These are phyloP conservation scores for Melipona beecheii DNA, from an alignment of 2,888 invertebrate genomes.

Conservation along the genomic window DNA sequence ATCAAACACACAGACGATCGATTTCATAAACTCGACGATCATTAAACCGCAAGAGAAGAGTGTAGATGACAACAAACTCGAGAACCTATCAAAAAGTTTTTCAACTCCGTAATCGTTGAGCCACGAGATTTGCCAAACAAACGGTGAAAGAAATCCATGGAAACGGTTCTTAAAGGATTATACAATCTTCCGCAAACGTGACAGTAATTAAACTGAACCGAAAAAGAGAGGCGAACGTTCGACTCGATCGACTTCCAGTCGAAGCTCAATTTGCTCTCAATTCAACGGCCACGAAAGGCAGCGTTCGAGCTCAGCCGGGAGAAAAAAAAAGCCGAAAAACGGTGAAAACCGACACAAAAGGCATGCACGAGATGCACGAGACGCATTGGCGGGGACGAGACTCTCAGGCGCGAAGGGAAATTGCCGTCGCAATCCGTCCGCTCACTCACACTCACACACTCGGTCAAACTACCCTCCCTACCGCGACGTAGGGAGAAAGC, in stretches of 20 bases:
- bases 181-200: background rate
- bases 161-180: background rate
- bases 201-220: background rate
- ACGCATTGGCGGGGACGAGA: background rate
- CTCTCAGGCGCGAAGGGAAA: background rate
- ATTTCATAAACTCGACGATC: background rate
- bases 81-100: too few species aligned
- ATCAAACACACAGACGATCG: too few species aligned
- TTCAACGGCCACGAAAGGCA: background rate
- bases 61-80: too few species aligned
- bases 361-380: too few species aligned
- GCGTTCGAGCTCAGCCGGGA: background rate
- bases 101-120: background rate
- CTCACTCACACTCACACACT: background rate
- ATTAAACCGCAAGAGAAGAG: too few species aligned
- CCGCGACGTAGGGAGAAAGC: background rate
- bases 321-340: background rate
- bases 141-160: too few species aligned
- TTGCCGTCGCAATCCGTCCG: background rate
- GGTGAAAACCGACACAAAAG: background rate
- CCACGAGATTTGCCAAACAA: background rate
- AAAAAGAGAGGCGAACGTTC: background rate
- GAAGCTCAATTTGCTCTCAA: conserved; percentile 1
- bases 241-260: background rate
- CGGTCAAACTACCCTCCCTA: background rate